Evolutionary conservation across 2,113 vertebrate species (phyloP).

Genomic region (Hipposideros armiger): DNA sequence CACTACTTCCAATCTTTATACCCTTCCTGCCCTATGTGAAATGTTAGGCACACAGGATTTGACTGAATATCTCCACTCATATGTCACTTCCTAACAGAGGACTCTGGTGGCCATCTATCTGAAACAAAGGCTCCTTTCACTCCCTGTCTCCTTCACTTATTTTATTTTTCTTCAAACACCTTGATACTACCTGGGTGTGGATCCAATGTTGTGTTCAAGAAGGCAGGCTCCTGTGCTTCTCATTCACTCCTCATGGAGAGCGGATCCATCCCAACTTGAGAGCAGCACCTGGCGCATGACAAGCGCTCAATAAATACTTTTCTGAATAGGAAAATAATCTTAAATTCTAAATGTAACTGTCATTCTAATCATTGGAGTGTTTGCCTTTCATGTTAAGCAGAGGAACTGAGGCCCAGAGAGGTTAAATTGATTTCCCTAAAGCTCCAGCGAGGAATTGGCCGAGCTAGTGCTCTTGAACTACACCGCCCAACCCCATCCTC

Average conservation of each 20-base stretch:
- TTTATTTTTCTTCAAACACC: background rate
- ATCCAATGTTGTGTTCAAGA: too few species aligned
- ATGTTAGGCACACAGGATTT: background rate
- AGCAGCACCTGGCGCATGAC: background rate
- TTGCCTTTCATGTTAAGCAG: background rate
- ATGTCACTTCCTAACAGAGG: background rate
- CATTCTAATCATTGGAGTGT: background rate
- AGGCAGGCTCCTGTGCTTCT: background rate
- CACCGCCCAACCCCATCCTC: background rate
- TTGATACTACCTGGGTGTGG: background rate
- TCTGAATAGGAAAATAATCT: background rate
- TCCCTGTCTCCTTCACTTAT: background rate
- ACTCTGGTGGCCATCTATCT: background rate
- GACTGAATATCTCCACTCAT: background rate
- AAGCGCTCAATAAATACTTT: background rate
- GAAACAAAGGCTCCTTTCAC: background rate
- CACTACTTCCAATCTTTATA: background rate
- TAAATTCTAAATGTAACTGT: background rate
- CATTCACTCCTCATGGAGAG: background rate
- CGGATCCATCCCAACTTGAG: background rate
- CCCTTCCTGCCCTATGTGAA: background rate
- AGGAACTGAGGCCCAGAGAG: background rate
- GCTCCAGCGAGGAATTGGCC: background rate
- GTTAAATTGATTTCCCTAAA: background rate
- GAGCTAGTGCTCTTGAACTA: background rate